phyloP scores from a whole-genome alignment of 2,888 invertebrate genomes.

The Aspidapion aeneum region DNA sequence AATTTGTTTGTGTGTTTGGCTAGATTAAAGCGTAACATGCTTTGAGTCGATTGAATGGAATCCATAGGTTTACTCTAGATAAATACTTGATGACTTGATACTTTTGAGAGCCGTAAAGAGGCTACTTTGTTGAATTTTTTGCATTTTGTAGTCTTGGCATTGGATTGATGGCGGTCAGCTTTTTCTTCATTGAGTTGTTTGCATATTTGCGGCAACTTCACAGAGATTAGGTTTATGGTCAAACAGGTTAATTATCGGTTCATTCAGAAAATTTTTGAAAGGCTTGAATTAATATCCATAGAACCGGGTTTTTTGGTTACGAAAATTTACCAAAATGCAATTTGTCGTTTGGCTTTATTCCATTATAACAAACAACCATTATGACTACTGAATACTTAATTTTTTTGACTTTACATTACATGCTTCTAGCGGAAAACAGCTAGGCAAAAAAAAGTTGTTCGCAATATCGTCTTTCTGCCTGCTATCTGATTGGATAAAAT shows the following conservation, averaged over 20 bases:
- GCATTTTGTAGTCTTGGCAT: background rate
- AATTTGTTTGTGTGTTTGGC: conserved; percentile 23
- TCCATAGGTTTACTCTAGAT: conserved; percentile 19
- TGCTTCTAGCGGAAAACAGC: too few relatives aligned
- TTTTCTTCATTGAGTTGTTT: background rate
- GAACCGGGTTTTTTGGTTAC: too few relatives aligned
- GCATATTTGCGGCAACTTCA: background rate
- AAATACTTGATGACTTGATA: conserved; percentile 24
- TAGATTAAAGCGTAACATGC: conserved; percentile 21
- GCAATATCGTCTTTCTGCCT: too few relatives aligned
- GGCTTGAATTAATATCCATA: too few relatives aligned
- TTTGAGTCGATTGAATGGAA: background rate
- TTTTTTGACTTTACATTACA: too few relatives aligned
- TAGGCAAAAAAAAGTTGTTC: too few relatives aligned
- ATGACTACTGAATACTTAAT: too few relatives aligned
- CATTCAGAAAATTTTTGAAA: background rate
- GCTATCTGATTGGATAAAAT: too few relatives aligned
- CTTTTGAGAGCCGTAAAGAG: background rate
- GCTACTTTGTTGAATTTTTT: background rate
- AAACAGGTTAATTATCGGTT: background rate
- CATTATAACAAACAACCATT: too few relatives aligned
- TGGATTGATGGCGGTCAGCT: background rate
- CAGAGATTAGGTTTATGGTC: background rate
- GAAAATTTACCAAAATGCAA: too few relatives aligned
- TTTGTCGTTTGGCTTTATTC: too few relatives aligned